phyloP scores from a whole-genome alignment of 2,888 invertebrate species.

The Thereva nobilitata region DNA sequence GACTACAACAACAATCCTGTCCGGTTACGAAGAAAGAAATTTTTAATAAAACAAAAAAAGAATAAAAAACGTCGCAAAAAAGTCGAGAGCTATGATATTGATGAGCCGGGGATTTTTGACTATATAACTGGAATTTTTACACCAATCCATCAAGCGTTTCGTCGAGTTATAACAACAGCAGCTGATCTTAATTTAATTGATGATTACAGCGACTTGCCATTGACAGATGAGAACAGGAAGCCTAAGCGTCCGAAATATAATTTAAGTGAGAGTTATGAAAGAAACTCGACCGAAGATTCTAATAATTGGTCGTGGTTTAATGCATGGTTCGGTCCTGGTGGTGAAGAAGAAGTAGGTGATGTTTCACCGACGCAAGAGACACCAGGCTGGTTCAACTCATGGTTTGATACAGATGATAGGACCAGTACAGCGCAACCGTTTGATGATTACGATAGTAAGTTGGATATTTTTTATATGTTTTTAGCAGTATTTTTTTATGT shows the following conservation, averaged over 20 bases:
- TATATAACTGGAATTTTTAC: constrained; percentile 53
- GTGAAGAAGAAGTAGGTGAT: constrained; percentile 48
- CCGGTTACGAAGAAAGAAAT: not conserved
- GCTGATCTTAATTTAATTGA: not conserved
- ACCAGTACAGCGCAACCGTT: constrained; percentile 40
- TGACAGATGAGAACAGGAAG: constrained; percentile 40
- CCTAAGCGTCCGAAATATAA: constrained; percentile 50
- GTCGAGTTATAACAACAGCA: constrained; percentile 27
- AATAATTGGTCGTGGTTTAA: constrained; percentile 49
- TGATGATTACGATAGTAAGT: constrained; percentile 50
- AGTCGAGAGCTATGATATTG: constrained; percentile 33
- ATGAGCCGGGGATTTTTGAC: constrained; percentile 46
- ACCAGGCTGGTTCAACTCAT: constrained; percentile 53
- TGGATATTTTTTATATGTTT: no score
- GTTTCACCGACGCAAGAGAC: constrained; percentile 38
- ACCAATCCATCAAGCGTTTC: constrained; percentile 52
- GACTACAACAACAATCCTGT: not conserved
- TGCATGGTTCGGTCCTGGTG: constrained; percentile 52
- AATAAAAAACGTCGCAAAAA: constrained; percentile 3
- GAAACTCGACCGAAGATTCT: constrained; percentile 39
- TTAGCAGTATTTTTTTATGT: no score
- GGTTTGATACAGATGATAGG: constrained; percentile 50
- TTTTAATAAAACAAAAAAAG: constrained; percentile 2
- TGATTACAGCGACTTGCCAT: not conserved
- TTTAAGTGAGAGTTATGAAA: not conserved